These are phyloP conservation scores for Seira ritae DNA, from an alignment of 2,888 invertebrate species.

Conservation along the genomic window DNA sequence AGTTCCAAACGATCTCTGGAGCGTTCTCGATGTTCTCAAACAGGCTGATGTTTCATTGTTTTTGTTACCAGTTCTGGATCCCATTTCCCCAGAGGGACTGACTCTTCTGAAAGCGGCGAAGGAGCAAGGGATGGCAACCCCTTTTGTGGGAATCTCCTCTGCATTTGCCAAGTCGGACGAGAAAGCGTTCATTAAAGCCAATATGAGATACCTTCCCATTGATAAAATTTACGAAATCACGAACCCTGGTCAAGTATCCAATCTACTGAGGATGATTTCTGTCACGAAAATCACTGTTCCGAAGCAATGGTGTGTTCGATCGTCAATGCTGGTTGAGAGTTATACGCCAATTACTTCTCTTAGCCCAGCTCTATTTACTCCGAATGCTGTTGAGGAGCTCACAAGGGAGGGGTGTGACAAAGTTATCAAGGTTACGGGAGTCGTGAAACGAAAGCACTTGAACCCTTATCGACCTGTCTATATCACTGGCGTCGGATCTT, in stretches of 20 bases:
- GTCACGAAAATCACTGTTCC: constrained; percentile 67
- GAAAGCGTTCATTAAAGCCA: constrained; percentile 74
- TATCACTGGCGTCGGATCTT: constrained; percentile 94
- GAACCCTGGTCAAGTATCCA: constrained; percentile 80
- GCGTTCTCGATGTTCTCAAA: constrained; percentile 88
- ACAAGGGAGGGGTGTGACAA: constrained; percentile 78
- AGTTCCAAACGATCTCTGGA: constrained; percentile 84
- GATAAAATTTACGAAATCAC: constrained; percentile 87
- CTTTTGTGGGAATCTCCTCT: constrained; percentile 80
- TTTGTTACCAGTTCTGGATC: constrained; percentile 83
- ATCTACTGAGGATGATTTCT: constrained; percentile 68
- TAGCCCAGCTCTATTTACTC: constrained; percentile 42
- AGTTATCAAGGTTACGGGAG: constrained; percentile 87
- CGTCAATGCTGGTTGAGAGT: constrained; percentile 68
- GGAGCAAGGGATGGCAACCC: constrained; percentile 90
- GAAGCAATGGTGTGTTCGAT: constrained; percentile 66
- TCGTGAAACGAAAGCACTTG: constrained; percentile 87
- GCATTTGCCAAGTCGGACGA: constrained; percentile 74
- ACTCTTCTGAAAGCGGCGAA: constrained; percentile 85
- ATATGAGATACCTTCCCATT: constrained; percentile 77
- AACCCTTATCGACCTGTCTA: constrained; percentile 94
- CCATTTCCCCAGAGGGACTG: constrained; percentile 88
- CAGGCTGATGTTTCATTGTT: constrained; percentile 90
- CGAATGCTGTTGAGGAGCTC: constrained; percentile 42
- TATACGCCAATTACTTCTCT: constrained; percentile 35